Percentiles rank a stretch among this genome's conserved stretches.
These are phyloP conservation scores for Frieseomelitta varia DNA, from an alignment of 1,140 invertebrate genomes.

Conservation along the genomic window DNA sequence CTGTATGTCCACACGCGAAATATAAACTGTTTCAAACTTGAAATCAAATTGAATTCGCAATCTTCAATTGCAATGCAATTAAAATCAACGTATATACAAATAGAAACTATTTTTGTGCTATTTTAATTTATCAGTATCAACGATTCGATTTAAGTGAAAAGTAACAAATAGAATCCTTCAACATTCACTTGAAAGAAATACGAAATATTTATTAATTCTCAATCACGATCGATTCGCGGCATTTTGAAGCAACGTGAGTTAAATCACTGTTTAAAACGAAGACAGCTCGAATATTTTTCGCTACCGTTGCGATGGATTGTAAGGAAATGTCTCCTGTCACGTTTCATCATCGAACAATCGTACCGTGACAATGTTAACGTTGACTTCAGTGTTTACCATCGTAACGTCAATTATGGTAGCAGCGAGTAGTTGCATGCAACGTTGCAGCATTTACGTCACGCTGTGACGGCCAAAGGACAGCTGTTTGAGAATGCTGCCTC, in stretches of 20 bases:
- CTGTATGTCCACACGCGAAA: too few relatives aligned
- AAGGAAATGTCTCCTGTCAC: background rate
- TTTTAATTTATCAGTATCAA: too few relatives aligned
- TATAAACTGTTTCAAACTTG: too few relatives aligned
- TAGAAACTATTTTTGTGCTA: too few relatives aligned
- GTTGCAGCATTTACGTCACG: constrained; percentile 1
- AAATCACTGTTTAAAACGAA: background rate
- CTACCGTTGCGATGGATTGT: background rate
- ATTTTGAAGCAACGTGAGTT: background rate
- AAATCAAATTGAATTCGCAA: too few relatives aligned
- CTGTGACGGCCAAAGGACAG: constrained; percentile 10
- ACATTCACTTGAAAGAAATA: too few relatives aligned
- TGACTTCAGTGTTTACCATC: background rate
- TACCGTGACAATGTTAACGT: background rate
- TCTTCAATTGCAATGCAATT: too few relatives aligned
- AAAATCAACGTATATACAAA: too few relatives aligned
- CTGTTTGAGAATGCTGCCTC: constrained; percentile 1
- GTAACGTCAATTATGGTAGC: background rate
- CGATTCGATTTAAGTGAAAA: too few relatives aligned
- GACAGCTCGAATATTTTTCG: background rate
- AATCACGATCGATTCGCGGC: background rate
- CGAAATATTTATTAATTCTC: background rate
- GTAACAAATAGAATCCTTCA: too few relatives aligned
- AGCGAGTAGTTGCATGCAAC: background rate
- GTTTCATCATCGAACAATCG: background rate